A percentile compares a stretch with the other conserved stretches of the same genome.
phyloP scores from a whole-genome alignment of 2,797 vertebrate genomes.

The Argentina silus region DNA sequence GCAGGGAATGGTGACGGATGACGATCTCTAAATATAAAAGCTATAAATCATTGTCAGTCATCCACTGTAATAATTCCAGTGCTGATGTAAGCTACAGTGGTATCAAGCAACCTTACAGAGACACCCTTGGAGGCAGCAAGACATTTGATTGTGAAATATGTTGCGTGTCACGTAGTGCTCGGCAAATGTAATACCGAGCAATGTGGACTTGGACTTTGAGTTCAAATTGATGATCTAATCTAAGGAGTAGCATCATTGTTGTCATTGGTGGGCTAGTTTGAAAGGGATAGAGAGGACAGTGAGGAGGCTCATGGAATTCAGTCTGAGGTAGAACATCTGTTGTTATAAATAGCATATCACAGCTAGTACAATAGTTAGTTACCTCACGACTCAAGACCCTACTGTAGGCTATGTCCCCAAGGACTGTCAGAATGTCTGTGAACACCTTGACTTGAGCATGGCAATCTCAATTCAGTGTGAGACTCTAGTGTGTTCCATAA shows the following conservation, averaged over 20 bases:
- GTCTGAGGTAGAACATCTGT: too few relatives aligned
- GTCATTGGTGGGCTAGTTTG: too few relatives aligned
- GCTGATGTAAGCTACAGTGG: too few relatives aligned
- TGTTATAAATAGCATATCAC: too few relatives aligned
- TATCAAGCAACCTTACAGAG: too few relatives aligned
- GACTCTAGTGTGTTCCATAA: not conserved
- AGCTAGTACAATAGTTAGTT: too few relatives aligned
- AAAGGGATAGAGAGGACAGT: too few relatives aligned
- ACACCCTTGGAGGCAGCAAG: not conserved
- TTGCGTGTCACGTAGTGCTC: not conserved
- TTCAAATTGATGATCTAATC: not conserved
- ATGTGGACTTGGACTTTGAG: not conserved
- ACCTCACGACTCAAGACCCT: too few relatives aligned
- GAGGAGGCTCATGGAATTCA: too few relatives aligned
- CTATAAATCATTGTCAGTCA: not conserved
- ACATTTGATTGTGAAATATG: slow-evolving; percentile 23
- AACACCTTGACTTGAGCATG: not conserved
- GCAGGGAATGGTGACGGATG: not conserved
- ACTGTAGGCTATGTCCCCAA: not conserved
- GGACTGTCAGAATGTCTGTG: not conserved
- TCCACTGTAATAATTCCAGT: too few relatives aligned
- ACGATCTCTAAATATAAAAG: not conserved
- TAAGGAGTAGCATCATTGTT: too few relatives aligned
- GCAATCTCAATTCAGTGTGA: not conserved
- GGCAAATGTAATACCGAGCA: not conserved